Conservation (phyloP, 2,888 invertebrate genomes). For the Mythimna ferrago region DNA sequence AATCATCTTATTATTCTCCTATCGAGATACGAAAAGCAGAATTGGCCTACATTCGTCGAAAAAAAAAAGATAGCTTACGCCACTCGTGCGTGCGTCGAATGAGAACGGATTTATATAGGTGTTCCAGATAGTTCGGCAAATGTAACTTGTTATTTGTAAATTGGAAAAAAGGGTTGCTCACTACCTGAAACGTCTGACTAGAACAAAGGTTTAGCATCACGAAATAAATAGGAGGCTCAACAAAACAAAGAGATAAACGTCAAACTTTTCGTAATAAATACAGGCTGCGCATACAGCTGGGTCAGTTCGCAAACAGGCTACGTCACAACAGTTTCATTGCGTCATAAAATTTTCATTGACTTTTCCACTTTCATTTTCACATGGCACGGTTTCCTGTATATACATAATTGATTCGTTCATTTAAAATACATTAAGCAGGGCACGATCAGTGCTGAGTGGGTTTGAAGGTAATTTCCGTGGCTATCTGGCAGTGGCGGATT, state of each 20-base stretch:
- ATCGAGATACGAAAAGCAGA: slow-evolving; percentile 37
- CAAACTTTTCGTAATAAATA: slow-evolving; percentile 53
- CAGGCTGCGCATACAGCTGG: background rate
- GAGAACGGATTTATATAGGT: slow-evolving; percentile 65
- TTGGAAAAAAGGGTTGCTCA: slow-evolving; percentile 71
- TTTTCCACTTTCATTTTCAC: slow-evolving; percentile 77
- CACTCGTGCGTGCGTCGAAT: slow-evolving; percentile 61
- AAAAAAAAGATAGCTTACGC: slow-evolving; percentile 51
- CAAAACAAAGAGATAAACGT: slow-evolving; percentile 67
- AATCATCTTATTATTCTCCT: slow-evolving; percentile 41
- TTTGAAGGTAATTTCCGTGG: slow-evolving; percentile 78
- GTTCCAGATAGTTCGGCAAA: slow-evolving; percentile 64
- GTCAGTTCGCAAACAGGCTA: slow-evolving; percentile 27
- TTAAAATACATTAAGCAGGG: slow-evolving; percentile 84
- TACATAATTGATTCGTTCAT: slow-evolving; percentile 83
- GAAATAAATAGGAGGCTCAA: slow-evolving; percentile 66
- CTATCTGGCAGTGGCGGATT: slow-evolving; percentile 30
- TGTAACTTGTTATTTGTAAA: slow-evolving; percentile 72
- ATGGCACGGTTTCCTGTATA: slow-evolving; percentile 70
- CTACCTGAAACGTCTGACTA: slow-evolving; percentile 66
- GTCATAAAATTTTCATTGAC: slow-evolving; percentile 74
- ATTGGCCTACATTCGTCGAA: slow-evolving; percentile 58
- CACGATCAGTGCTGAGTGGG: slow-evolving; percentile 72
- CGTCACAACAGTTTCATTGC: slow-evolving; percentile 70
- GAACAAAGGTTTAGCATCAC: slow-evolving; percentile 67